Evolutionary conservation across 2,113 vertebrate genomes (phyloP).

Genomic region (Tachysurus fulvidraco): DNA sequence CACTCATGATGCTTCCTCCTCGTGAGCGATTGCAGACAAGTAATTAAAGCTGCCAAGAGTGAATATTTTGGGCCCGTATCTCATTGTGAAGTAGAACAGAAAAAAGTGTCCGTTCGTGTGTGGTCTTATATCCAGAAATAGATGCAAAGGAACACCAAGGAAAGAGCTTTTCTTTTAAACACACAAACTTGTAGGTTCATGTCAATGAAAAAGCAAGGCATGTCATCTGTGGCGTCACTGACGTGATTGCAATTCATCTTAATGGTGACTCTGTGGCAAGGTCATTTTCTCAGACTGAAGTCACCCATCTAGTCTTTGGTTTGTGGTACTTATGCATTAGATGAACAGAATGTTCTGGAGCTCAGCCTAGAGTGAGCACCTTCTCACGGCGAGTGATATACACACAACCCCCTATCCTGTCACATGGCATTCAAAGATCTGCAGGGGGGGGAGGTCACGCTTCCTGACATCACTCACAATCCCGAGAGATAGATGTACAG

Average conservation of each 20-base stretch:
- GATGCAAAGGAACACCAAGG: not conserved
- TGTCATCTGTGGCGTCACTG: constrained; percentile 3
- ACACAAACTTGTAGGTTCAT: constrained; percentile 3
- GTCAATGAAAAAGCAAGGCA: not conserved
- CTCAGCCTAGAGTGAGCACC: constrained; percentile 31
- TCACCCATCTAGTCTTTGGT: not conserved
- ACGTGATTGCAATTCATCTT: not conserved
- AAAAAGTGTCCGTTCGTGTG: not conserved
- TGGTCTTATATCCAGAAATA: constrained; percentile 19
- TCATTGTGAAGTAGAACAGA: not conserved
- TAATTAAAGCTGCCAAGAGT: not conserved
- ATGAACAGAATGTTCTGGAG: constrained; percentile 15
- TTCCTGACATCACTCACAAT: constrained; percentile 22
- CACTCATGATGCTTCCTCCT: constrained; percentile 14
- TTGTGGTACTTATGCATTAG: constrained; percentile 4
- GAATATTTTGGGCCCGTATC: not conserved
- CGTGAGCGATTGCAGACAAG: constrained; percentile 5
- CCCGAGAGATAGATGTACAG: not conserved
- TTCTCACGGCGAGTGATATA: constrained; percentile 10
- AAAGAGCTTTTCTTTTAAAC: constrained; percentile 3
- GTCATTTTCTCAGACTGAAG: constrained; percentile 1
- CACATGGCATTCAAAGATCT: constrained; percentile 15
- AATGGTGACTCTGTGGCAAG: constrained; percentile 7
- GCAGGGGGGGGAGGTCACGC: not conserved
- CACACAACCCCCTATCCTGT: not conserved